Conservation (phyloP, 2,888 invertebrate species). For the Drosophila robusta region DNA sequence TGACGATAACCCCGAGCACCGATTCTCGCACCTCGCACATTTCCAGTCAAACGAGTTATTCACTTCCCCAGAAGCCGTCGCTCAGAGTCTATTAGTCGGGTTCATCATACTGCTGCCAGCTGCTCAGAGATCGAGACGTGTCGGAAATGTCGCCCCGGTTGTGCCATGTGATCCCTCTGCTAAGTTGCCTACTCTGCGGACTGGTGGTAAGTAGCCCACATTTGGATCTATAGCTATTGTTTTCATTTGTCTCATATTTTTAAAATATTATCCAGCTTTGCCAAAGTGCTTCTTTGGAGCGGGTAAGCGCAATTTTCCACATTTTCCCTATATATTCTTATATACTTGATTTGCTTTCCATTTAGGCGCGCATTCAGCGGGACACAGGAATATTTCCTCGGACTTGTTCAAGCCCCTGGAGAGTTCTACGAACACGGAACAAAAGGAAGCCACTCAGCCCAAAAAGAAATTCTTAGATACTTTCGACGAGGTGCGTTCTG, state of each 20-base stretch:
- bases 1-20: slow-evolving; percentile 45
- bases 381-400: slow-evolving; percentile 60
- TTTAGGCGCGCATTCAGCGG: slow-evolving; percentile 34
- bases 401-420: slow-evolving; percentile 52
- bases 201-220: slow-evolving; percentile 34
- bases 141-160: slow-evolving; percentile 25
- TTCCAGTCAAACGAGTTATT: slow-evolving; percentile 48
- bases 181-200: slow-evolving; percentile 29
- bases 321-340: not conserved
- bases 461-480: not conserved
- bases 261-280: slow-evolving; percentile 20
- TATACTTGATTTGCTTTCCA: slow-evolving; percentile 3
- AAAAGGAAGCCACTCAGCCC: not conserved
- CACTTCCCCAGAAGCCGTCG: not conserved
- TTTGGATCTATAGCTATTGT: not conserved
- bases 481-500: slow-evolving; percentile 25
- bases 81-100: not conserved
- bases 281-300: slow-evolving; percentile 18
- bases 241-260: no score
- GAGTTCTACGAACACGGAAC: not conserved
- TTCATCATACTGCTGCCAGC: slow-evolving; percentile 27
- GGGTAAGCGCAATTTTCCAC: slow-evolving; percentile 25
- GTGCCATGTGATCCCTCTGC: not conserved
- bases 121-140: slow-evolving; percentile 23
- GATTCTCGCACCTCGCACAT: slow-evolving; percentile 26